A percentile compares a stretch with the other conserved stretches of the same genome.
Conservation (phyloP, 1,140 invertebrate species). For the Neelides sp. region DNA sequence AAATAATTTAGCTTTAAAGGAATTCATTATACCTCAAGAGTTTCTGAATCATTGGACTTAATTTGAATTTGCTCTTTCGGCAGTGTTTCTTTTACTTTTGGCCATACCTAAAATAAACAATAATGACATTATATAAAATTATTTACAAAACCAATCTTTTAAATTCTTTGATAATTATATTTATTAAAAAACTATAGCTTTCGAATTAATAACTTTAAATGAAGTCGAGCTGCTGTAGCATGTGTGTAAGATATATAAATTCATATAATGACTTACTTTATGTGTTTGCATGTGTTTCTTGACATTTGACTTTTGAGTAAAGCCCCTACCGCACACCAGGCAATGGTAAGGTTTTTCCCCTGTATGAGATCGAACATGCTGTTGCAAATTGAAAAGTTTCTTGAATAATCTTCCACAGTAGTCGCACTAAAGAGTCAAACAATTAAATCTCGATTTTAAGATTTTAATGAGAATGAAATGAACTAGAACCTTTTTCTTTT, state of each 20-base stretch:
- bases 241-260: conserved; percentile 9
- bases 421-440: conserved; percentile 38
- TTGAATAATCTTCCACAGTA: conserved; percentile 43
- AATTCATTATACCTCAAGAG: too few species aligned
- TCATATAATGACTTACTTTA: conserved; percentile 38
- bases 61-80: conserved; percentile 21
- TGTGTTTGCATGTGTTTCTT: conserved; percentile 56
- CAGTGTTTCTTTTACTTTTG: conserved; percentile 15
- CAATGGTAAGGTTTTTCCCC: conserved; percentile 51
- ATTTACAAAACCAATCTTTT: not conserved
- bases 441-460: not conserved
- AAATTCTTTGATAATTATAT: conserved; percentile 31
- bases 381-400: conserved; percentile 43
- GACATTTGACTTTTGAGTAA: conserved; percentile 52
- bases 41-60: too few species aligned
- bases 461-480: not conserved
- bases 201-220: conserved; percentile 35
- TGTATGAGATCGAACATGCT: conserved; percentile 46
- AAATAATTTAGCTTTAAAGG: too few species aligned
- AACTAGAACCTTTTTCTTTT: too few species aligned
- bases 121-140: conserved; percentile 7
- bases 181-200: conserved; percentile 36
- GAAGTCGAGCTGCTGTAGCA: too few species aligned
- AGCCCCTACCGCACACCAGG: conserved; percentile 47
- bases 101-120: conserved; percentile 11